Evolutionary conservation across 2,113 vertebrate species (phyloP).

Genomic region (Polypterus bichir): DNA sequence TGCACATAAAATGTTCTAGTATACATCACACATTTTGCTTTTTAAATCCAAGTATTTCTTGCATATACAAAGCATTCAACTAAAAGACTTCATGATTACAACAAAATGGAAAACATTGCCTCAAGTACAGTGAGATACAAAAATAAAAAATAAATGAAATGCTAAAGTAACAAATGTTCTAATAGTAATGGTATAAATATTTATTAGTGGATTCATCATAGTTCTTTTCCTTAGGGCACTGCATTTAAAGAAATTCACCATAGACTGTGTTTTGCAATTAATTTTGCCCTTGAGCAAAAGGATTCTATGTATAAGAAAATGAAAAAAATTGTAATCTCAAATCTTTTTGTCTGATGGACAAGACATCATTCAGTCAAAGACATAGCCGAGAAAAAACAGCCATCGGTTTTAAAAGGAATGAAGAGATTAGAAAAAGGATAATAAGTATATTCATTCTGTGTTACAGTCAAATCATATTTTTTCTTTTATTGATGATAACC

Average conservation of each 20-base stretch:
- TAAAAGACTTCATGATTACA: neutral
- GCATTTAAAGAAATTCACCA: conserved; percentile 38
- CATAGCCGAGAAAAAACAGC: conserved; percentile 35
- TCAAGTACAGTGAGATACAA: conserved; percentile 1
- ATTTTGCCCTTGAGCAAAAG: conserved; percentile 57
- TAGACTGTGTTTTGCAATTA: conserved; percentile 63
- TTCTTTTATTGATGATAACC: no score
- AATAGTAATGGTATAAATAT: conserved; percentile 6
- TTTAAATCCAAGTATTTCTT: conserved; percentile 23
- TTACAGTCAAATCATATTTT: no score
- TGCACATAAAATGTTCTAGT: conserved; percentile 14
- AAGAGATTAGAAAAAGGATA: conserved; percentile 44
- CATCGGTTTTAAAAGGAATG: conserved; percentile 34
- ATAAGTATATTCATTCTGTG: no score
- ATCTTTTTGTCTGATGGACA: conserved; percentile 56
- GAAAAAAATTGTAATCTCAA: conserved; percentile 54
- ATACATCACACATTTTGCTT: conserved; percentile 23
- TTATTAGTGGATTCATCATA: conserved; percentile 1
- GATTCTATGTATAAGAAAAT: conserved; percentile 43
- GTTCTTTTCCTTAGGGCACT: conserved; percentile 12
- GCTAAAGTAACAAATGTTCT: conserved; percentile 4
- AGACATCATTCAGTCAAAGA: conserved; percentile 50
- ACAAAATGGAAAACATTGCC: conserved; percentile 1
- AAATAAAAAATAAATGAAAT: neutral
- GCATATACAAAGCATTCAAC: neutral